Conservation (phyloP, 2,888 invertebrate genomes). For the Merodon equestris region DNA sequence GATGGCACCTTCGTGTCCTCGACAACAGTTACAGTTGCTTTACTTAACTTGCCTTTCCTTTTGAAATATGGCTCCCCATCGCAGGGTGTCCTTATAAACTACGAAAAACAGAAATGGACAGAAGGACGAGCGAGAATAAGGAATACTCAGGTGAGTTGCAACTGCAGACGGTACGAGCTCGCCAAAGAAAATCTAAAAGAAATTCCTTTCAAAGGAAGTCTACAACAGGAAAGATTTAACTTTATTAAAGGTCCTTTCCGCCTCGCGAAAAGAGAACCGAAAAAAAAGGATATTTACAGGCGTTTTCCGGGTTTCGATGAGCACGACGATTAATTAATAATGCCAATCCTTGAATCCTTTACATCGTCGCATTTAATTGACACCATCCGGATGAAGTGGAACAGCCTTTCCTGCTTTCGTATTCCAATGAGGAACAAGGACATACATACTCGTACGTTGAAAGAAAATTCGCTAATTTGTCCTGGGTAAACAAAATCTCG, state of each 20-base stretch:
- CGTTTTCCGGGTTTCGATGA: not conserved
- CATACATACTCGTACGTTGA: constrained; percentile 4
- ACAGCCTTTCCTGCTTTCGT: not conserved
- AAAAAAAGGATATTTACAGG: constrained; percentile 11
- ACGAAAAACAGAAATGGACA: not conserved
- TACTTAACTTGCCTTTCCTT: constrained; percentile 23
- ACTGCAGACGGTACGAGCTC: constrained; percentile 39
- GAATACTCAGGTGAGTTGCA: constrained; percentile 52
- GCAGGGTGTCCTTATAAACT: constrained; percentile 1
- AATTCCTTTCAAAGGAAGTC: constrained; percentile 25
- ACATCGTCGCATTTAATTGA: constrained; percentile 66
- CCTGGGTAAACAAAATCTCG: constrained; percentile 46
- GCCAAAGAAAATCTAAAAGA: constrained; percentile 14
- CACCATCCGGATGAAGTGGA: constrained; percentile 38
- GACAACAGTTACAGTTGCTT: constrained; percentile 55
- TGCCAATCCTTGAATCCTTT: constrained; percentile 58
- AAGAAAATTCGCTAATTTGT: constrained; percentile 57
- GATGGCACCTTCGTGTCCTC: constrained; percentile 47
- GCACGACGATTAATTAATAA: constrained; percentile 52
- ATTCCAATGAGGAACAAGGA: too few relatives aligned
- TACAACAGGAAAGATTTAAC: constrained; percentile 26
- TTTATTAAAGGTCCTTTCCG: constrained; percentile 50
- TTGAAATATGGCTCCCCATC: constrained; percentile 53
- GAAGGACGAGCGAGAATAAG: not conserved
- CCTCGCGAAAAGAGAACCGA: constrained; percentile 13